Percentiles rank a stretch among this genome's conserved stretches.
Conservation (phyloP, 2,797 vertebrate genomes). For the Pseudomugil tenellus region DNA sequence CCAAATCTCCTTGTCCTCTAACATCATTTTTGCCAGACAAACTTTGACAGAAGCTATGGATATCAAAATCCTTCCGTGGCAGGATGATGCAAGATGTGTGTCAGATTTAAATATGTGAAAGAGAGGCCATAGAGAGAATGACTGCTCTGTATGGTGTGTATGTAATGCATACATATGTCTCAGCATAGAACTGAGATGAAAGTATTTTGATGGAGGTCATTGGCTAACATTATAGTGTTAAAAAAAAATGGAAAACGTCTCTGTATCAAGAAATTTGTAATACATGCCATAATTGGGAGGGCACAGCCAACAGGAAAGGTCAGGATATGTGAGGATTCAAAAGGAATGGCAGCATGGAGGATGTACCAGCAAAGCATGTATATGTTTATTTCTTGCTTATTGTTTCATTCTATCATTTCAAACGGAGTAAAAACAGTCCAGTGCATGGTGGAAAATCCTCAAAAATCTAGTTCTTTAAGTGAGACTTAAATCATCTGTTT, state of each 20-base stretch:
- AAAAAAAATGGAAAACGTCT: conserved; percentile 52
- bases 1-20: conserved; percentile 15
- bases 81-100: conserved; percentile 16
- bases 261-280: conserved; percentile 58
- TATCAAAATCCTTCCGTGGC: conserved; percentile 57
- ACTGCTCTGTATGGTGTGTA: conserved; percentile 7
- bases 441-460: not conserved
- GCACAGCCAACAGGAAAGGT: conserved; percentile 30
- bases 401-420: too few relatives aligned
- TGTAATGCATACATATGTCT: conserved; percentile 15
- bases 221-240: conserved; percentile 66
- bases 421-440: conserved; percentile 1
- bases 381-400: too few relatives aligned
- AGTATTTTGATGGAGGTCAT: conserved; percentile 81
- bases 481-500: not conserved
- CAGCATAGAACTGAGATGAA: conserved; percentile 12
- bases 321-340: conserved; percentile 21
- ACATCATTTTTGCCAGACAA: conserved; percentile 49
- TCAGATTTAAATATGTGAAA: conserved; percentile 8
- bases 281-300: conserved; percentile 30
- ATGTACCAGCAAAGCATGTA: not conserved
- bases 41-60: conserved; percentile 57
- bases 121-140: not conserved
- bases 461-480: not conserved
- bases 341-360: not conserved